A percentile compares a stretch with the other conserved stretches of the same genome.
phyloP scores from a whole-genome alignment of 2,113 vertebrate genomes.

The Caretta caretta region DNA sequence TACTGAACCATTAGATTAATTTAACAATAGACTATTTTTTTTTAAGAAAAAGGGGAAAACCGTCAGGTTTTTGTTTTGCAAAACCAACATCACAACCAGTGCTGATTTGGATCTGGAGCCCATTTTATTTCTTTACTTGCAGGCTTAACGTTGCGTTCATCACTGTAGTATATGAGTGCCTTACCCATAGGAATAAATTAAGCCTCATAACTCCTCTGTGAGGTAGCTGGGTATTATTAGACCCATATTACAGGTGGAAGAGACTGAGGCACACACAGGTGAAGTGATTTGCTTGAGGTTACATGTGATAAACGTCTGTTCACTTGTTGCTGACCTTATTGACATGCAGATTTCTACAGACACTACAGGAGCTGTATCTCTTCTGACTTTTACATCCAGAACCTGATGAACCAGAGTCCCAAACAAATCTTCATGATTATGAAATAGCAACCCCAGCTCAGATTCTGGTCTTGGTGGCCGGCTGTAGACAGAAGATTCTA shows the following conservation, averaged over 20 bases:
- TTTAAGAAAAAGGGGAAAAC: slow-evolving; percentile 65
- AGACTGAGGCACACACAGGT: neutral
- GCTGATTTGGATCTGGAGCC: slow-evolving; percentile 36
- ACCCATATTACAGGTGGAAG: neutral
- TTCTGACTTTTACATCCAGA: slow-evolving; percentile 87
- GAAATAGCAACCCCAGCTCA: slow-evolving; percentile 81
- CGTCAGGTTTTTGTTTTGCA: slow-evolving; percentile 60
- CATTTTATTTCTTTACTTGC: slow-evolving; percentile 68
- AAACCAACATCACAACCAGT: slow-evolving; percentile 67
- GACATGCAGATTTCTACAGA: slow-evolving; percentile 86
- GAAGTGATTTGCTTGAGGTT: slow-evolving; percentile 17
- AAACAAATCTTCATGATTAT: slow-evolving; percentile 84
- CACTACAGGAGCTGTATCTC: slow-evolving; percentile 87
- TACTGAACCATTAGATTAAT: slow-evolving; percentile 36
- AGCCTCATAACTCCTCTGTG: slow-evolving; percentile 12
- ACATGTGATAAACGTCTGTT: slow-evolving; percentile 96
- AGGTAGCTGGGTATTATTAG: neutral
- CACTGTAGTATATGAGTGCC: neutral
- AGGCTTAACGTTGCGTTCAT: slow-evolving; percentile 65
- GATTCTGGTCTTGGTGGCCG: slow-evolving; percentile 59
- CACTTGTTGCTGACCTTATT: slow-evolving; percentile 95
- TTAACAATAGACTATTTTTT: slow-evolving; percentile 58
- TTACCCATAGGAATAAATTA: neutral
- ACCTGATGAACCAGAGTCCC: slow-evolving; percentile 80
- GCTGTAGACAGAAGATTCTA: slow-evolving; percentile 6